Evolutionary conservation across 2,888 invertebrate species (phyloP), one percentile per base, ranked within the genome.

Genomic region (Notodonta dromedarius): DNA sequence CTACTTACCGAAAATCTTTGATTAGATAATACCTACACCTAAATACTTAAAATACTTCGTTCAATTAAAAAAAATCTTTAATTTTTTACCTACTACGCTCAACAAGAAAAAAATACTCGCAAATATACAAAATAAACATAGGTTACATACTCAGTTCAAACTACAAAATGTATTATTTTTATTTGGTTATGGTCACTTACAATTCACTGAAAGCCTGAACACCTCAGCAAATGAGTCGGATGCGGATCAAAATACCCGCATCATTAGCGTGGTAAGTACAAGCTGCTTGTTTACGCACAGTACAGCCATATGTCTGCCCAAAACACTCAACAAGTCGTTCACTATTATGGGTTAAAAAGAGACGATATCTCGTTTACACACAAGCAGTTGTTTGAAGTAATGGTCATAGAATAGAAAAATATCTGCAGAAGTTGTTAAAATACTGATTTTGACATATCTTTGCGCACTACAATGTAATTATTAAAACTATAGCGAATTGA

Each of bases 281-380:
- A 57, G 46, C 57, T 50, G 55, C 59, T 42, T 40, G 48, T 52
- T 54, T 16, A 8, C 55, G 50, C 56, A 61, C 63, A 60, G 70
- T 62, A 67, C 60, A 61, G 13, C 63, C 58, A 60, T 64, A 65
- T 63, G 62, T 73, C 66, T 61, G 60, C 67, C 73, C 77, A 76
- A 75, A 82, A 64, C 77, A 70, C 71, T 82, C 80, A 76, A 62
- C 82, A 69, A 71, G 24, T 69, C 63, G 74, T 65, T 81, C 78
- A 80, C 75, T 76, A 80, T 81, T 78, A 80, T 77, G 73, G 77
- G 71, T 77, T 24, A 75, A 79, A 62, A 77, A 76, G 77, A 77
- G 72, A 71, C 74, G 76, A 77, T 78, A 82, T 80, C 78, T 79
- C 77, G 76, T 79, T 79, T 79, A 75, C 77, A 78, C 66, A 66